A percentile compares a stretch with the other conserved stretches of the same genome.
Evolutionary conservation across 1,140 invertebrate genomes (phyloP).

Genomic region (Bombus haemorrhoidalis): DNA sequence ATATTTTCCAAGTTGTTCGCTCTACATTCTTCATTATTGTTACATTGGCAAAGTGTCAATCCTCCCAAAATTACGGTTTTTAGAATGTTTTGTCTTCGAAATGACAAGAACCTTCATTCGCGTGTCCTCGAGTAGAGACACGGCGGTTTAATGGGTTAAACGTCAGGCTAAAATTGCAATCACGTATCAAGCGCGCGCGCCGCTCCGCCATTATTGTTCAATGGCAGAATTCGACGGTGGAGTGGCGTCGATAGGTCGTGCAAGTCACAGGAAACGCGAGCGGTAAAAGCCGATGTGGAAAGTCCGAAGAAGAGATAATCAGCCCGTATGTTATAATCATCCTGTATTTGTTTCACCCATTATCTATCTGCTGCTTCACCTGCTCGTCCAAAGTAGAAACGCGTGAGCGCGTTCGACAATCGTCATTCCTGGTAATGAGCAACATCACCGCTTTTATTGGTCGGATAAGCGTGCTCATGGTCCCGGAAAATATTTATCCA

Average conservation of each 20-base stretch:
- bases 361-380: conserved; percentile 78
- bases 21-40: too few relatives aligned
- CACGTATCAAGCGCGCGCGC: background rate
- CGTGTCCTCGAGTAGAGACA: background rate
- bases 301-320: conserved; percentile 78
- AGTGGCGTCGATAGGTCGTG: conserved; percentile 24
- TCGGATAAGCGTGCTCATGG: conserved; percentile 7
- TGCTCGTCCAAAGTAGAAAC: conserved; percentile 72
- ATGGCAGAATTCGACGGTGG: conserved; percentile 16
- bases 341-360: conserved; percentile 78
- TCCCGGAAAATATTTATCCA: conserved; percentile 12
- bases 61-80: background rate
- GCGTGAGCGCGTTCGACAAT: conserved; percentile 36
- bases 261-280: conserved; percentile 58
- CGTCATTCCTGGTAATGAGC: conserved; percentile 12
- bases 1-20: too few relatives aligned
- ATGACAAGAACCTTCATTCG: background rate
- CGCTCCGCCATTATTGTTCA: background rate
- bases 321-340: conserved; percentile 80
- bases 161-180: conserved; percentile 33
- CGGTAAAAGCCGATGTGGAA: conserved; percentile 76
- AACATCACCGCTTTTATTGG: background rate
- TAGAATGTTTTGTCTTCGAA: background rate
- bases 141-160: conserved; percentile 27
- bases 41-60: too few relatives aligned